phyloP scores from a whole-genome alignment of 2,888 invertebrate species.

The Tuberolachnus salignus region DNA sequence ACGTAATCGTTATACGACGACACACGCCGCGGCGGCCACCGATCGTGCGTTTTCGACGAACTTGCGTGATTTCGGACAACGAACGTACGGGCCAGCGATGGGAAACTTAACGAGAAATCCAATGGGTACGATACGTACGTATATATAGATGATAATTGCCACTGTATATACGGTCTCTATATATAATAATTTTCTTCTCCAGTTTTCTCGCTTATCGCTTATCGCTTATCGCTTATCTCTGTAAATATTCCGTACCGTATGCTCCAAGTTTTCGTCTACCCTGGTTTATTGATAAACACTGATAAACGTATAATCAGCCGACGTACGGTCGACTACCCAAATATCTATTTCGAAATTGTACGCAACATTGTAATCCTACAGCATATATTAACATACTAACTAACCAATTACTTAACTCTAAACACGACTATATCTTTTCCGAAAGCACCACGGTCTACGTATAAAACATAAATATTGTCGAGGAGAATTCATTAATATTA shows the following conservation, averaged over 20 bases:
- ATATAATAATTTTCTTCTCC: constrained; percentile 45
- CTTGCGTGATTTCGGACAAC: too few relatives aligned
- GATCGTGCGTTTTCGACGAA: neutral
- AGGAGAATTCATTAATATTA: neutral
- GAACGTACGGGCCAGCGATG: too few relatives aligned
- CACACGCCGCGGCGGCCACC: neutral
- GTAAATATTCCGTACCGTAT: constrained; percentile 31
- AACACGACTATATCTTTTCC: neutral
- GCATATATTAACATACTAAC: too few relatives aligned
- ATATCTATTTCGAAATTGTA: constrained; percentile 2
- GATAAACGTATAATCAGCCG: constrained; percentile 14
- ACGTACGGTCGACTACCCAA: too few relatives aligned
- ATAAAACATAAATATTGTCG: neutral
- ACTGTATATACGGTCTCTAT: neutral
- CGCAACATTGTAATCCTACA: neutral
- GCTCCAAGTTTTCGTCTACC: constrained; percentile 46
- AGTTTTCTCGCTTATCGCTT: constrained; percentile 52
- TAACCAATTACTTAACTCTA: neutral
- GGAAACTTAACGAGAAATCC: too few relatives aligned
- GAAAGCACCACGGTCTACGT: neutral
- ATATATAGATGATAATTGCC: neutral
- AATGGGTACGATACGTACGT: neutral
- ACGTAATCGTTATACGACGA: neutral
- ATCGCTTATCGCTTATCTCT: constrained; percentile 50
- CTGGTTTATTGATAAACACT: constrained; percentile 4